Conservation (phyloP, 2,113 vertebrate species). For the Corythoichthys haematopterus region DNA sequence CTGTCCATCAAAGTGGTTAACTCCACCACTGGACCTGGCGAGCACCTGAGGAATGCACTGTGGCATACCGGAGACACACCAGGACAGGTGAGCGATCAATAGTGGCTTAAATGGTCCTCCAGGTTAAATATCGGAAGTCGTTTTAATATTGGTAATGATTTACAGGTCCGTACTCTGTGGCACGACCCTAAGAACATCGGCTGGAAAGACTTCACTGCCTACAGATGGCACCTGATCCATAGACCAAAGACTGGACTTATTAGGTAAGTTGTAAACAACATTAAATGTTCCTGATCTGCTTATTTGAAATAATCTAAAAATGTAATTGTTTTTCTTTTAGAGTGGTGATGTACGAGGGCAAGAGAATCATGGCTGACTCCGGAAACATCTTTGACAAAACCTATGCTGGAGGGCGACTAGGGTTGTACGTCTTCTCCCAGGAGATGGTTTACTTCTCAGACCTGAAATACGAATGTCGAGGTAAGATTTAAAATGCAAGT, state of each 20-base stretch:
- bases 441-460: slow-evolving; percentile 99
- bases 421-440: slow-evolving; percentile 96
- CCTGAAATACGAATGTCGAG: slow-evolving; percentile 98
- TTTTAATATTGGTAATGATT: slow-evolving; percentile 7
- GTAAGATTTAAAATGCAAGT: slow-evolving; percentile 64
- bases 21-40: slow-evolving; percentile 95
- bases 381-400: slow-evolving; percentile 95
- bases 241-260: slow-evolving; percentile 96
- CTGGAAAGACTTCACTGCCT: slow-evolving; percentile 98
- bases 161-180: slow-evolving; percentile 94
- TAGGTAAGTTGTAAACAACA: slow-evolving; percentile 71
- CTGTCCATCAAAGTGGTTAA: slow-evolving; percentile 97
- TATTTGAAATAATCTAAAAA: slow-evolving; percentile 12
- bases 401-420: slow-evolving; percentile 91
- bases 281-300: background rate
- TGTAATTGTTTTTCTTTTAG: slow-evolving; percentile 56
- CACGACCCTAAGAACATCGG: slow-evolving; percentile 95
- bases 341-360: slow-evolving; percentile 97
- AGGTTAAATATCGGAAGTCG: background rate
- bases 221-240: slow-evolving; percentile 95
- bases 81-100: slow-evolving; percentile 79
- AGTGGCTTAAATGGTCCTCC: background rate
- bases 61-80: slow-evolving; percentile 97
- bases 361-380: slow-evolving; percentile 98
- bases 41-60: slow-evolving; percentile 93